Evolutionary conservation across 2,797 vertebrate species (phyloP), one percentile per base, ranked within the genome.

Genomic region (Melanotaenia trifasciata): DNA sequence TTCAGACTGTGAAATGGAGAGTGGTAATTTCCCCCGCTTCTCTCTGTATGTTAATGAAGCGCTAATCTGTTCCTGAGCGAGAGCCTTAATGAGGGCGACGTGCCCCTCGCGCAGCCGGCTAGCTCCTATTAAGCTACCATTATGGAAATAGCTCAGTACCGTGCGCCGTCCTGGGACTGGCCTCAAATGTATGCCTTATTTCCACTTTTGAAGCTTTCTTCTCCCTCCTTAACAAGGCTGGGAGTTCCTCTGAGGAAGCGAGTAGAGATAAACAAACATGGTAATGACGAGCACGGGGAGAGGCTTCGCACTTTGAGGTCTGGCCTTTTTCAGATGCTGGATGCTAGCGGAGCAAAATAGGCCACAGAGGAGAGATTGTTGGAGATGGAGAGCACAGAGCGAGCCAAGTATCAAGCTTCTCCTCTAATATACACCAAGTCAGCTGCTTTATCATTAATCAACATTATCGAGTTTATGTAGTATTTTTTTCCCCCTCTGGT

Each of bases 11-110:
- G 90, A 93, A 93, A 92, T 92, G 88, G 89, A 93, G 91, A 93
- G 89, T 89, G 86, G 89, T 94, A 93, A 94, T 93, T 90, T 90
- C 84, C 86, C 83, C 72, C 51, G 82, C 89, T 92, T 87, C 90
- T 88, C 85, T 92, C 93, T 94, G 89, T 94, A 95, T 95, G 94
- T 93, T 94, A 94, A 95, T 94, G 90, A 86, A 81, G 82, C 87
- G 77, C 90, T 95, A 94, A 94, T 95, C 92, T 94, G 89, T 85
- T 93, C 86, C 89, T 91, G 90, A 91, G 92, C 82, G 80, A 87
- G 80, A 78, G 87, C 87, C 84, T 90, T 95, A 95, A 95, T 94
- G 94, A 94, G 92, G 91, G 77, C 90, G 86, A 78, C 81, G 90
- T 87, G 90, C 90, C 86, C 87, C 86, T 84, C 85, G 78, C 87